Conservation (phyloP, 2,888 invertebrate species). For the Drosophila kanekoi region DNA sequence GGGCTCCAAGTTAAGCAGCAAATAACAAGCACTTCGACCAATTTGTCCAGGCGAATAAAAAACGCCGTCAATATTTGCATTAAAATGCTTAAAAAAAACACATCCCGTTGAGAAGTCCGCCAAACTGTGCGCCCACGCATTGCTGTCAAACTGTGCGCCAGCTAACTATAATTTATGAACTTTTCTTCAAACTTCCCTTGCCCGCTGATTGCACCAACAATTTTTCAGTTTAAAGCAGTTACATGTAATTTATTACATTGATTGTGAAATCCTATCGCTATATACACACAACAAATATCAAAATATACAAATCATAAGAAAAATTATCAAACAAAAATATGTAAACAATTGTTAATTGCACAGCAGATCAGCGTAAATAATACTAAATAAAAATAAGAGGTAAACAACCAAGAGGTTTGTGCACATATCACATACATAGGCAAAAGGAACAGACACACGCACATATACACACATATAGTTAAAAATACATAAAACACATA, state of each 20-base stretch:
- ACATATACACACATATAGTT: constrained; percentile 17
- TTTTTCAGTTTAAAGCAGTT: constrained; percentile 43
- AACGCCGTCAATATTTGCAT: constrained; percentile 48
- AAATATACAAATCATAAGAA: constrained; percentile 10
- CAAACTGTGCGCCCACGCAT: not conserved
- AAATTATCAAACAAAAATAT: constrained; percentile 3
- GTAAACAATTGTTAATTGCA: constrained; percentile 30
- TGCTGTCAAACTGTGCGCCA: constrained; percentile 5
- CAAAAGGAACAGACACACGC: constrained; percentile 52
- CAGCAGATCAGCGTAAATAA: constrained; percentile 36
- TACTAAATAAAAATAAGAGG: constrained; percentile 42
- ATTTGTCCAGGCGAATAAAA: constrained; percentile 16
- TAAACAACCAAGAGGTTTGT: constrained; percentile 34
- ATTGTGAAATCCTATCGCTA: constrained; percentile 61
- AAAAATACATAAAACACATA: constrained; percentile 24
- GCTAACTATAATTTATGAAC: not conserved
- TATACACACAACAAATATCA: constrained; percentile 40
- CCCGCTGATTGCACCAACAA: not conserved
- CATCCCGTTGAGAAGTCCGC: constrained; percentile 1
- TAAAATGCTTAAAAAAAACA: constrained; percentile 20
- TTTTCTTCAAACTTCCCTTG: not conserved
- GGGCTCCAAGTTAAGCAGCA: constrained; percentile 38
- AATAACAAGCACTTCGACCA: constrained; percentile 22
- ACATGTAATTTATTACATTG: constrained; percentile 65
- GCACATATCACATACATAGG: constrained; percentile 56